Percentiles rank a stretch among this genome's conserved stretches.
These are phyloP conservation scores for Xenopus borealis DNA, from an alignment of 2,113 vertebrate species.

Conservation along the genomic window DNA sequence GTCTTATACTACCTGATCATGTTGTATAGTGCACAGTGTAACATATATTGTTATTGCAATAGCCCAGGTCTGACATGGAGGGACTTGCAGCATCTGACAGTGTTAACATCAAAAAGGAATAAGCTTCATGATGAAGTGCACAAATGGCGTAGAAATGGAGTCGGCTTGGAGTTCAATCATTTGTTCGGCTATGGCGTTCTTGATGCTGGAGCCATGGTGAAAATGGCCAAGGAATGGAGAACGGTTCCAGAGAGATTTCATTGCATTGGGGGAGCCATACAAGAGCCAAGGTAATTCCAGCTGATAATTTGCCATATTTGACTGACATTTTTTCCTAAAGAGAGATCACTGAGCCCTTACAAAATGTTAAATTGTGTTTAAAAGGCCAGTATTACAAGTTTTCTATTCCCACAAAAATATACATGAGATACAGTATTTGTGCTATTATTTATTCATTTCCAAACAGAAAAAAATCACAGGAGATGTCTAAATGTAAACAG, in stretches of 20 bases:
- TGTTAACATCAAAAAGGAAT: conserved; percentile 96
- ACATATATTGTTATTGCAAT: conserved; percentile 12
- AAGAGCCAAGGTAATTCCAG: conserved; percentile 84
- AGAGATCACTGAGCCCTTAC: no score
- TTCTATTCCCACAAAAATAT: no score
- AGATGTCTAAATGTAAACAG: no score
- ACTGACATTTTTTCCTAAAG: no score
- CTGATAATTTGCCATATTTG: no score
- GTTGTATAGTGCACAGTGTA: neutral
- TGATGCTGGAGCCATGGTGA: conserved; percentile 95
- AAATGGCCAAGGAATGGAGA: conserved; percentile 96
- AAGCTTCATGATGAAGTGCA: conserved; percentile 96
- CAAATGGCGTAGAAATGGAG: conserved; percentile 90
- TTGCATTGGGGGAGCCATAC: conserved; percentile 89
- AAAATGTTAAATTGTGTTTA: no score
- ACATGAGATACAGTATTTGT: no score
- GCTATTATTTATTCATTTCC: no score
- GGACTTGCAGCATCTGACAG: conserved; percentile 95
- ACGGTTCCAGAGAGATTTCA: conserved; percentile 95
- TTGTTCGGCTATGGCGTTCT: conserved; percentile 95
- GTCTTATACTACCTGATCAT: no score
- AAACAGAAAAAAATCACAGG: no score
- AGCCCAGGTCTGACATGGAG: conserved; percentile 92
- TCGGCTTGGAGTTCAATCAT: conserved; percentile 96
- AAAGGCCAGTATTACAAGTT: no score